phyloP scores from a whole-genome alignment of 2,888 invertebrate species.

The Limnephilus marmoratus region DNA sequence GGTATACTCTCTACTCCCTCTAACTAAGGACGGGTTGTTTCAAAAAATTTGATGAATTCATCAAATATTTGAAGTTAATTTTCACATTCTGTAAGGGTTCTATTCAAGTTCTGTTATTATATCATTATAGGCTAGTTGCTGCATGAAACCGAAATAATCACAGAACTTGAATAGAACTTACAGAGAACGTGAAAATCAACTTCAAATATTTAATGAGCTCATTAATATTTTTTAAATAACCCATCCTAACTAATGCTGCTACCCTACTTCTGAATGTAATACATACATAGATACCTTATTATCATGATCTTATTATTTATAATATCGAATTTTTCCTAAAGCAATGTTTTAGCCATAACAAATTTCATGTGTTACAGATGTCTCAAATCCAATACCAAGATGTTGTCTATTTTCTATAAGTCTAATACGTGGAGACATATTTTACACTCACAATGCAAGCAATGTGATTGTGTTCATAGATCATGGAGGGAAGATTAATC shows the following conservation, averaged over 20 bases:
- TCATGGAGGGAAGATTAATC: not conserved
- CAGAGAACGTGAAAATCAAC: too few relatives aligned
- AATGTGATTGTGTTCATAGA: not conserved
- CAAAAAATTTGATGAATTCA: too few relatives aligned
- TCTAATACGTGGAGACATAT: not conserved
- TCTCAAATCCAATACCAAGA: not conserved
- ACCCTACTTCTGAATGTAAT: not conserved
- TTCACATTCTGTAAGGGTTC: too few relatives aligned
- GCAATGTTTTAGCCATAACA: not conserved
- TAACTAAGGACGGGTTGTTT: not conserved
- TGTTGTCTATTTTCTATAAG: too few relatives aligned
- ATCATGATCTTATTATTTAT: not conserved
- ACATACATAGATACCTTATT: too few relatives aligned
- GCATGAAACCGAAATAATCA: too few relatives aligned
- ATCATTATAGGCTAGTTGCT: too few relatives aligned
- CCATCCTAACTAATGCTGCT: not conserved
- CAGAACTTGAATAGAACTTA: too few relatives aligned
- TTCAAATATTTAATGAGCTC: too few relatives aligned
- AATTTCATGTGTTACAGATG: not conserved
- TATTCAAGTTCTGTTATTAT: too few relatives aligned
- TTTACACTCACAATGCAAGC: not conserved
- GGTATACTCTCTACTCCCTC: not conserved
- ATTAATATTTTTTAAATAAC: too few relatives aligned
- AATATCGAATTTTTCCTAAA: not conserved
- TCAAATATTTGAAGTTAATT: too few relatives aligned